These are phyloP conservation scores for Otolemur garnettii DNA, from an alignment of 2,113 vertebrate genomes.

Conservation along the genomic window DNA sequence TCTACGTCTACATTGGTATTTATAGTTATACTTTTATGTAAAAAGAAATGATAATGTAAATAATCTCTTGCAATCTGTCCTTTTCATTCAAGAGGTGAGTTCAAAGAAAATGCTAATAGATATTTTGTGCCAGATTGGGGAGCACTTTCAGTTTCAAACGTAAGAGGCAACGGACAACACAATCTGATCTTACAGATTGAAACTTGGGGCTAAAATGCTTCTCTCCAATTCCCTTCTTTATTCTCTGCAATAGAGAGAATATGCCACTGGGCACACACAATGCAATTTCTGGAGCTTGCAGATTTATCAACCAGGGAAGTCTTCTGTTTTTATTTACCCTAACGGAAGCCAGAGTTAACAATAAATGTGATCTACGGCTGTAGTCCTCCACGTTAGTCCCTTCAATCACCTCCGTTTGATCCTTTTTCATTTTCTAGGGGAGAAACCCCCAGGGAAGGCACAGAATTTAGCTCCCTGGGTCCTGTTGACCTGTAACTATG, in stretches of 20 bases:
- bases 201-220: background rate
- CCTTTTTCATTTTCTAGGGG: background rate
- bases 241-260: background rate
- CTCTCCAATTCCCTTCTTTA: background rate
- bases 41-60: constrained; percentile 33
- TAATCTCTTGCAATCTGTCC: background rate
- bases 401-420: background rate
- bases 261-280: background rate
- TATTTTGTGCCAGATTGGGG: background rate
- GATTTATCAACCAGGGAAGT: background rate
- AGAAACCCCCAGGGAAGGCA: background rate
- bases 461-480: background rate
- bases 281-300: background rate
- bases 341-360: background rate
- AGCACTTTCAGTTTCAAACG: background rate
- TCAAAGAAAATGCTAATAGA: constrained; percentile 44
- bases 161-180: background rate
- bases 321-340: constrained; percentile 29
- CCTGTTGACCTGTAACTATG: background rate
- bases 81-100: background rate
- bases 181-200: background rate
- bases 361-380: background rate
- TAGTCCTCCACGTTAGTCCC: background rate
- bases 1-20: background rate
- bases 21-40: constrained; percentile 28